A percentile compares a stretch with the other conserved stretches of the same genome.
phyloP scores from a whole-genome alignment of 2,797 vertebrate genomes.

The Spheniscus humboldti region DNA sequence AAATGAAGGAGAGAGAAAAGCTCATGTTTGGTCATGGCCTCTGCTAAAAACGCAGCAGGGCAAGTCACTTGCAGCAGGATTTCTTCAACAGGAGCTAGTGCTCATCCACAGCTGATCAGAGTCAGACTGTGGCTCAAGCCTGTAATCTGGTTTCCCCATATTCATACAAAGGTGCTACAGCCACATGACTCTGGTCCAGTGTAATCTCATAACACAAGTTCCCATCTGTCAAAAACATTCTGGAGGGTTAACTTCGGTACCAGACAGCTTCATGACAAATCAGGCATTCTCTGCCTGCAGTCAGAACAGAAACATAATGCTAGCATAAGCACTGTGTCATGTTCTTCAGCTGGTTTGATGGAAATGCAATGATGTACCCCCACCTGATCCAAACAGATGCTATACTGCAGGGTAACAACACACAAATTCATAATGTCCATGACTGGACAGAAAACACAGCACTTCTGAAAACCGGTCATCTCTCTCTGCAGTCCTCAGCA shows the following conservation, averaged over 20 bases:
- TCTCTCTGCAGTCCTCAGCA: background rate
- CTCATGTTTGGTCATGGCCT: background rate
- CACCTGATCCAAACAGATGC: fast-evolving
- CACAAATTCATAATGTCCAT: background rate
- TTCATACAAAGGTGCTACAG: background rate
- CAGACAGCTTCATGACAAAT: background rate
- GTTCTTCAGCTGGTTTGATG: background rate
- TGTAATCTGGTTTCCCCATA: background rate
- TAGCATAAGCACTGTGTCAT: background rate
- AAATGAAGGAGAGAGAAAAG: background rate
- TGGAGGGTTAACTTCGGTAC: background rate
- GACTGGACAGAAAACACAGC: background rate
- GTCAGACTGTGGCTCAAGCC: background rate
- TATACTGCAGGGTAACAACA: background rate
- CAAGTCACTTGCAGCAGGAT: background rate
- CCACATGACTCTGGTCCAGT: background rate
- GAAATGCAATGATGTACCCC: background rate
- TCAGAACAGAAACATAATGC: background rate
- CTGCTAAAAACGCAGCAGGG: background rate
- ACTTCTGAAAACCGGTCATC: background rate
- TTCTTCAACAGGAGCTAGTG: background rate
- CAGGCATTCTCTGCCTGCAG: background rate
- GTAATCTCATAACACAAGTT: background rate
- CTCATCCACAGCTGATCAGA: background rate
- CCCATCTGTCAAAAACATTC: background rate